These are phyloP conservation scores for Antitype chi DNA, from an alignment of 2,888 invertebrate genomes.

Conservation along the genomic window DNA sequence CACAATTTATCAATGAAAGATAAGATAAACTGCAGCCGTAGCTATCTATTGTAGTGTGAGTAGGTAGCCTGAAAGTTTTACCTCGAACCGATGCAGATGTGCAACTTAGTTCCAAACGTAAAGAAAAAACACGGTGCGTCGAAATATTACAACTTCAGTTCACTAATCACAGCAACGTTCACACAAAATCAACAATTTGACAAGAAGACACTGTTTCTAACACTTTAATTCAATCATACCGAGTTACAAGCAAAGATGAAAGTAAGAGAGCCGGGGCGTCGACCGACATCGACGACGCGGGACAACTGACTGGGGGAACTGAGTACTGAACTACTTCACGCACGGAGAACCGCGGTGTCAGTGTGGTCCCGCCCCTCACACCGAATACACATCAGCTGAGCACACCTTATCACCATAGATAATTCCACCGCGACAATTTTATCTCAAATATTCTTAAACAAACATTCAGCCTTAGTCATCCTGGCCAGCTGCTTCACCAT, in stretches of 20 bases:
- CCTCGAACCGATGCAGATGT: constrained; percentile 72
- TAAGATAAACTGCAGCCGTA: constrained; percentile 62
- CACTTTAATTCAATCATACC: constrained; percentile 65
- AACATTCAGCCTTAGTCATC: constrained; percentile 48
- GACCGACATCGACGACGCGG: constrained; percentile 76
- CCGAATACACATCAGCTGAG: constrained; percentile 66
- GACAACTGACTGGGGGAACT: constrained; percentile 76
- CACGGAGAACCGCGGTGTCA: constrained; percentile 48
- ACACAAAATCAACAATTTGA: constrained; percentile 46
- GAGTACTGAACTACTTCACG: constrained; percentile 44
- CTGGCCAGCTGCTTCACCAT: constrained; percentile 21
- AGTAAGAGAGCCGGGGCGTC: constrained; percentile 68
- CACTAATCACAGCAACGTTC: constrained; percentile 69
- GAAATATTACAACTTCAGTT: constrained; percentile 53
- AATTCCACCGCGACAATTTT: constrained; percentile 43
- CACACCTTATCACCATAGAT: constrained; percentile 65
- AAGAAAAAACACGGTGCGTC: constrained; percentile 48
- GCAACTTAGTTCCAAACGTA: constrained; percentile 62
- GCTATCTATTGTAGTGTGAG: constrained; percentile 56
- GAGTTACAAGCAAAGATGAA: constrained; percentile 50
- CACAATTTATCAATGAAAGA: constrained; percentile 53
- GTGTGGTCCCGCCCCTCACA: constrained; percentile 63
- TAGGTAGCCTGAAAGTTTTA: constrained; percentile 65
- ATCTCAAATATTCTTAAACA: constrained; percentile 50
- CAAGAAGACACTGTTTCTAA: constrained; percentile 66